Percentiles rank a stretch among this genome's conserved stretches.
Evolutionary conservation across 2,888 invertebrate genomes (phyloP).

Genomic region (Fragum sueziense): DNA sequence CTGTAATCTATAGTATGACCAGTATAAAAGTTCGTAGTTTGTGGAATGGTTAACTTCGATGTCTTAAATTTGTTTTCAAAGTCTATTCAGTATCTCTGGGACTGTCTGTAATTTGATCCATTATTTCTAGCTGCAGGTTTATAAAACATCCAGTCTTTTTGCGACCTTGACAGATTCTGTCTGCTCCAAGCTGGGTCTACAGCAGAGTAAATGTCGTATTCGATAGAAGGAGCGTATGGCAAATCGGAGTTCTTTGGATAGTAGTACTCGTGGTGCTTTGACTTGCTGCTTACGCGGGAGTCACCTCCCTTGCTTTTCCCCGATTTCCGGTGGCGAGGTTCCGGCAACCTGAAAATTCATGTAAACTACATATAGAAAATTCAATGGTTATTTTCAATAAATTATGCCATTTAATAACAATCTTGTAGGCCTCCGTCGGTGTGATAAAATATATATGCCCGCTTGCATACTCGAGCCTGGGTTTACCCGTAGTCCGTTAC

Average conservation of each 20-base stretch:
- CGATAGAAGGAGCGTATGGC: not conserved
- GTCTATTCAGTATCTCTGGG: not conserved
- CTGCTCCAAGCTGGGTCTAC: too few species aligned
- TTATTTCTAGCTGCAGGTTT: not conserved
- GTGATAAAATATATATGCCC: too few species aligned
- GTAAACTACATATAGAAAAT: too few species aligned
- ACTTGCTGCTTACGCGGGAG: not conserved
- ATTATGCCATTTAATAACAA: too few species aligned
- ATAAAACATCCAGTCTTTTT: constrained; percentile 12
- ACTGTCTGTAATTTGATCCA: not conserved
- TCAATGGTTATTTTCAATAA: too few species aligned
- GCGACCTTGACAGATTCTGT: not conserved
- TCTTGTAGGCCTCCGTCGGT: too few species aligned
- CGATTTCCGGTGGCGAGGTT: not conserved
- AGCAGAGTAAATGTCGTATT: constrained; percentile 3
- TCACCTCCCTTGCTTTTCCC: not conserved
- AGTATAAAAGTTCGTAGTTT: too few species aligned
- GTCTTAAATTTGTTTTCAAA: too few species aligned
- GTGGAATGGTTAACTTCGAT: too few species aligned
- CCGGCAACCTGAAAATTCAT: not conserved
- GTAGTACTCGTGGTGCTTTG: not conserved
- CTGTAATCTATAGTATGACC: too few species aligned
- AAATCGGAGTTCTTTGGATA: not conserved
- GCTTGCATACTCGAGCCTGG: too few species aligned
- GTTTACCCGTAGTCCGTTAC: too few species aligned